A percentile compares a stretch with the other conserved stretches of the same genome.
phyloP scores from a whole-genome alignment of 2,888 invertebrate species.

The Rhagium mordax region DNA sequence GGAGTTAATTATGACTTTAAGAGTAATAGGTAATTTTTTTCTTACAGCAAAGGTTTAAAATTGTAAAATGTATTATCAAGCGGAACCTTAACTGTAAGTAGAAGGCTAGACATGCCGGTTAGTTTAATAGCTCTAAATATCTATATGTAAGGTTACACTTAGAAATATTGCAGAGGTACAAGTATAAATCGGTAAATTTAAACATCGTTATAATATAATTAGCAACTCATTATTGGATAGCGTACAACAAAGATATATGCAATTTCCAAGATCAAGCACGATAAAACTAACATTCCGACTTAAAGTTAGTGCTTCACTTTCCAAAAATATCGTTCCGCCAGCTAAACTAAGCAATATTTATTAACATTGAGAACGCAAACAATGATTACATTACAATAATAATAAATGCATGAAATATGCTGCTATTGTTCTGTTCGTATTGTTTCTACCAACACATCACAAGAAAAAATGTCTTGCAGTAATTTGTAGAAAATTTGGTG shows the following conservation, averaged over 20 bases:
- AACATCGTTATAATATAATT: conserved; percentile 6
- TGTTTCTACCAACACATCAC: conserved; percentile 21
- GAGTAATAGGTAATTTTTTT: too few species aligned
- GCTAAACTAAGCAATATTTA: conserved; percentile 39
- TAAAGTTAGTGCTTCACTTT: conserved; percentile 46
- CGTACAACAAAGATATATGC: conserved; percentile 30
- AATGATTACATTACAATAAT: conserved; percentile 45
- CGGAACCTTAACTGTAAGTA: too few species aligned
- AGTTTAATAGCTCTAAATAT: too few species aligned
- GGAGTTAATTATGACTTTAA: too few species aligned
- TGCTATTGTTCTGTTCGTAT: conserved; percentile 41
- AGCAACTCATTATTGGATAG: conserved; percentile 15
- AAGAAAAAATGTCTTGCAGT: not conserved
- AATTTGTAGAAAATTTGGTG: not conserved
- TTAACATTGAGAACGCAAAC: conserved; percentile 47
- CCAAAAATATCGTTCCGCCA: conserved; percentile 56
- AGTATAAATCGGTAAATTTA: not conserved
- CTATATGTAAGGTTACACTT: too few species aligned
- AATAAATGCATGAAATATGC: conserved; percentile 47
- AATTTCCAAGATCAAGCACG: conserved; percentile 32
- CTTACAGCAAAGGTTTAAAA: too few species aligned
- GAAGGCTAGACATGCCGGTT: not conserved
- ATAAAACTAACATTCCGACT: conserved; percentile 41
- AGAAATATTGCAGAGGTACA: not conserved
- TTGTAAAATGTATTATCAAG: too few species aligned